Evolutionary conservation across 1,140 invertebrate species (phyloP), one percentile per base, ranked within the genome.

Genomic region (Aphelinus atriplicis): DNA sequence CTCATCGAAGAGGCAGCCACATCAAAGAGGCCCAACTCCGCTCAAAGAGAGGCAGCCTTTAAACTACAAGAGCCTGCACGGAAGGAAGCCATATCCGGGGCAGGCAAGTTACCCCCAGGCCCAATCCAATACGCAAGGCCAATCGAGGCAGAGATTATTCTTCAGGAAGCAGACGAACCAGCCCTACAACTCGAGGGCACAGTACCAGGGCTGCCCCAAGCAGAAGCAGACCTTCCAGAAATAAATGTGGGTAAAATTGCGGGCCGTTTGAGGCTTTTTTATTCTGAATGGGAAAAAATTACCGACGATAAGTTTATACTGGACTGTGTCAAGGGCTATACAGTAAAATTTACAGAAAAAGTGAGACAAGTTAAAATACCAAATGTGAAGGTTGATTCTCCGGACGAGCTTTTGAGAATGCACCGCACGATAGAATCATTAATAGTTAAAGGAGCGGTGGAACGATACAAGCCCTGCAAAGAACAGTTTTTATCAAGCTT

Each of bases 401-500:
- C 26, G 26, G 26, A 26, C 26, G 26, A 26, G 26, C 26, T 26
- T 26, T 26, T 26, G 26, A 26, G 26, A 26, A 26, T 26, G 26
- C 26, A 26, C 26, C 26, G 26, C 10, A 1, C 53, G 5, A 55
- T 55, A 7, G 5, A 10, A 7, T 5, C 5, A 10, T 55, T 55
- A 10, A 10, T 7, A 55, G 53, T 7, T 7, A 65, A 65, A 48
- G 45, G 45, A 47, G 63, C 63, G 26, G n/a, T 65, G 7, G 9
- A n/a, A 3, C 5, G 48, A 65, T 62, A 46, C 9, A 6, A 48
- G n/a, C 45, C 47, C 3, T 65, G 45, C 5, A 65, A 65, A 45
- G 42, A 55, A n/a, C 65, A 67, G 43, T 53, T 67, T 45, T 2
- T 67, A 7, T 67, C 65, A 4, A 45, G 48, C 2, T 70, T 53